A percentile compares a stretch with the other conserved stretches of the same genome.
These are phyloP conservation scores for Sericinus montela DNA, from an alignment of 2,888 invertebrate genomes.

Conservation along the genomic window DNA sequence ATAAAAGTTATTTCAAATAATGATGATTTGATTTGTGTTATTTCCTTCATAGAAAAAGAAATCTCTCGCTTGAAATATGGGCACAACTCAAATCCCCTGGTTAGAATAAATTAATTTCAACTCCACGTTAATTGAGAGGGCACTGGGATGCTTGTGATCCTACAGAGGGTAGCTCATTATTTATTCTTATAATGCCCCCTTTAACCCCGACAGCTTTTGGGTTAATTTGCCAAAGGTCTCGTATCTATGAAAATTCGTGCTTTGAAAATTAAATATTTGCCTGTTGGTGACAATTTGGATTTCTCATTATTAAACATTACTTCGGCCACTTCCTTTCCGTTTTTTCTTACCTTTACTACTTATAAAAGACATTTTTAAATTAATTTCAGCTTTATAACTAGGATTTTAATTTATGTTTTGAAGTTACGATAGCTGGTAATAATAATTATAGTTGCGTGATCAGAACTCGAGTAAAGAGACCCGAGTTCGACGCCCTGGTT, in stretches of 20 bases:
- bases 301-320: conserved; percentile 11
- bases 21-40: no score
- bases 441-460: no score
- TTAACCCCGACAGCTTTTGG: conserved; percentile 45
- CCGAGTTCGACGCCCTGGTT: no score
- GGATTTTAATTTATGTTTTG: no score
- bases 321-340: neutral
- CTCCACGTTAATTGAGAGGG: conserved; percentile 59
- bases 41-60: no score
- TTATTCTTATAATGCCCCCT: conserved; percentile 62
- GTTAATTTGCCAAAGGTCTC: conserved; percentile 57
- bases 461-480: no score
- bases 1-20: no score
- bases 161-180: conserved; percentile 45
- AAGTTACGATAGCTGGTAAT: no score
- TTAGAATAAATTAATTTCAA: conserved; percentile 64
- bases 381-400: no score
- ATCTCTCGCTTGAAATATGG: conserved; percentile 8
- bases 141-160: conserved; percentile 46
- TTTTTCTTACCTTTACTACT: no score
- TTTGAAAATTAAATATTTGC: conserved; percentile 37
- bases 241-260: conserved; percentile 47
- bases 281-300: conserved; percentile 17
- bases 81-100: conserved; percentile 34
- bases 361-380: no score